A percentile compares a stretch with the other conserved stretches of the same genome.
phyloP scores from a whole-genome alignment of 35 echinoderm and acorn worm species.

The Apostichopus japonicus region DNA sequence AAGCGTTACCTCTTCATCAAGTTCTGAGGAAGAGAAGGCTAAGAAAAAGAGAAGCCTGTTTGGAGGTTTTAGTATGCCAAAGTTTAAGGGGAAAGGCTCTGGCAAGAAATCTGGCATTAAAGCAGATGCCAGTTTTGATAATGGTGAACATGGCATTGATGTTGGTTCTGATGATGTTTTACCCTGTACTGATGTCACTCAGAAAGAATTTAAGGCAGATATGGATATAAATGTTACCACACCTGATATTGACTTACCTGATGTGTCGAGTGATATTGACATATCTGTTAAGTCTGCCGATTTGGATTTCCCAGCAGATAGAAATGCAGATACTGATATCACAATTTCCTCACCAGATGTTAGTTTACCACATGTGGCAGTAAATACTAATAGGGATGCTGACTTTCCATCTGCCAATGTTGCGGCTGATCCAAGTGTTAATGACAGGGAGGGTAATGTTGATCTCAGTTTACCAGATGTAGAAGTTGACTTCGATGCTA shows the following conservation, averaged over 20 bases:
- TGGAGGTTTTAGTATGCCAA: conserved; percentile 21
- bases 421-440: not conserved
- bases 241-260: not conserved
- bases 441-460: not conserved
- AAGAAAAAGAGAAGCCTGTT: conserved; percentile 3
- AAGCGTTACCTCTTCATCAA: not conserved
- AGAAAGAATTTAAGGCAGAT: conserved; percentile 15
- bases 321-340: not conserved
- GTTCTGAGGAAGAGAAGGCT: not conserved
- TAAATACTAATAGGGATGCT: not conserved
- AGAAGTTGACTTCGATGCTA: not conserved
- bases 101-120: not conserved
- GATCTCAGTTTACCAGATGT: not conserved
- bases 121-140: conserved; percentile 1
- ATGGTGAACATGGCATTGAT: conserved; percentile 5
- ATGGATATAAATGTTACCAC: not conserved
- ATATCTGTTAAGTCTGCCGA: not conserved
- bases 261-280: not conserved
- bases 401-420: not conserved
- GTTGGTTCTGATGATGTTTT: not conserved
- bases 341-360: conserved; percentile 9
- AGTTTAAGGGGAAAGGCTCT: conserved; percentile 9
- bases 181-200: not conserved
- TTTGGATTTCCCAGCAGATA: not conserved
- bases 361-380: not conserved